Conservation (phyloP, 2,113 vertebrate species). For the Chamaea fasciata region DNA sequence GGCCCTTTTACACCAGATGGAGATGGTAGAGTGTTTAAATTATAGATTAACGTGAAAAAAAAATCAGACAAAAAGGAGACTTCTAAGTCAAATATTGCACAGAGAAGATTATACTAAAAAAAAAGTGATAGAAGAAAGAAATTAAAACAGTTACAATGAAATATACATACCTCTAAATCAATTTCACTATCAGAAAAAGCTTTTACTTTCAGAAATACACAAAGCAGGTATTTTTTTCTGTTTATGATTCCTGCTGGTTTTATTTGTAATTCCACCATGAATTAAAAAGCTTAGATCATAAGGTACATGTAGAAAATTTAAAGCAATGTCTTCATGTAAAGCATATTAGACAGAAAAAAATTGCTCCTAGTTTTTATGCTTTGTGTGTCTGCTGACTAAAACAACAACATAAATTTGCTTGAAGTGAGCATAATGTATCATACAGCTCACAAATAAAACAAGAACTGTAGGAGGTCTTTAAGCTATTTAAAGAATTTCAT, state of each 20-base stretch:
- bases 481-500: constrained; percentile 48
- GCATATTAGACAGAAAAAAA: not conserved
- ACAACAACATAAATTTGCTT: constrained; percentile 7
- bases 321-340: not conserved
- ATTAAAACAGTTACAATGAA: not conserved
- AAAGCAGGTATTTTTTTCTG: not conserved
- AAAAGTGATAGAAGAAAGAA: not conserved
- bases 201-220: constrained; percentile 1
- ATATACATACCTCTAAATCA: not conserved
- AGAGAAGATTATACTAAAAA: not conserved
- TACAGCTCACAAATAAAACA: constrained; percentile 36
- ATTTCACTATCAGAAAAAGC: not conserved
- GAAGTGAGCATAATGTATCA: not conserved
- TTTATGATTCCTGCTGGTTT: not conserved
- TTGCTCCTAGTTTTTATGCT: not conserved
- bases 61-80: not conserved
- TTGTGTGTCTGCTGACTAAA: not conserved
- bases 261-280: not conserved
- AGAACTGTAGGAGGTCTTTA: constrained; percentile 15
- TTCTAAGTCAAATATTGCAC: not conserved
- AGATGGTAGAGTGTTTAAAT: not conserved
- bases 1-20: not conserved
- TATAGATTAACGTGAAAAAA: not conserved
- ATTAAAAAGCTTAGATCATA: not conserved
- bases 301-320: not conserved